Evolutionary conservation across 2,797 vertebrate species (phyloP).

Genomic region (Carapus acus): DNA sequence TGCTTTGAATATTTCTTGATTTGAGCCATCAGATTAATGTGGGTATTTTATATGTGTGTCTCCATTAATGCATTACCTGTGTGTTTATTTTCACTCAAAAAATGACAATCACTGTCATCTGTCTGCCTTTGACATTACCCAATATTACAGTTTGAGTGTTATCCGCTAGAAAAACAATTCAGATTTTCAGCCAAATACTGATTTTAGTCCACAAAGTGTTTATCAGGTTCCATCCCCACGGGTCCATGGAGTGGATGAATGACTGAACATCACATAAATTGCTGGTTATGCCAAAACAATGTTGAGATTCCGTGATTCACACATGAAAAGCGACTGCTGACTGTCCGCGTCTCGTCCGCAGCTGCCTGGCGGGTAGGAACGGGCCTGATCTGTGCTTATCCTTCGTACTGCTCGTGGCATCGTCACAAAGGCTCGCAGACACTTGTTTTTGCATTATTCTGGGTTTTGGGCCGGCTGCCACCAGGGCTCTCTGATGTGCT

Average conservation of each 20-base stretch:
- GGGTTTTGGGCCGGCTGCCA: constrained; percentile 43
- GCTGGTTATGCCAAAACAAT: constrained; percentile 26
- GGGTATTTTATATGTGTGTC: too few relatives aligned
- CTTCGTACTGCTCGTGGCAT: constrained; percentile 21
- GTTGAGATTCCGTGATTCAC: constrained; percentile 18
- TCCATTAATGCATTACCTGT: neutral
- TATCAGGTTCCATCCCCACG: constrained; percentile 24
- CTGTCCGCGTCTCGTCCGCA: constrained; percentile 7
- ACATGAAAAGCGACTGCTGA: constrained; percentile 1
- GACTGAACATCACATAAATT: constrained; percentile 31
- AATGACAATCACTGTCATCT: constrained; percentile 8
- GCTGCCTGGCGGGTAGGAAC: constrained; percentile 36
- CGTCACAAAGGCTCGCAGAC: constrained; percentile 6
- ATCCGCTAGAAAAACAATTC: too few relatives aligned
- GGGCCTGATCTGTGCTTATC: constrained; percentile 21
- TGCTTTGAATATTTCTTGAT: neutral
- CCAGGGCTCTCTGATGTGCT: constrained; percentile 43
- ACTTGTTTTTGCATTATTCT: constrained; percentile 43
- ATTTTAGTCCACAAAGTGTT: too few relatives aligned
- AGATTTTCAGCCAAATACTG: too few relatives aligned
- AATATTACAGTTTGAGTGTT: too few relatives aligned
- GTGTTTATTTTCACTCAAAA: constrained; percentile 14
- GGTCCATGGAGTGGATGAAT: constrained; percentile 22
- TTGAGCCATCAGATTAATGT: neutral
- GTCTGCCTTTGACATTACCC: too few relatives aligned